Evolutionary conservation across 2,797 vertebrate genomes (phyloP).

Genomic region (Synaphobranchus kaupii): DNA sequence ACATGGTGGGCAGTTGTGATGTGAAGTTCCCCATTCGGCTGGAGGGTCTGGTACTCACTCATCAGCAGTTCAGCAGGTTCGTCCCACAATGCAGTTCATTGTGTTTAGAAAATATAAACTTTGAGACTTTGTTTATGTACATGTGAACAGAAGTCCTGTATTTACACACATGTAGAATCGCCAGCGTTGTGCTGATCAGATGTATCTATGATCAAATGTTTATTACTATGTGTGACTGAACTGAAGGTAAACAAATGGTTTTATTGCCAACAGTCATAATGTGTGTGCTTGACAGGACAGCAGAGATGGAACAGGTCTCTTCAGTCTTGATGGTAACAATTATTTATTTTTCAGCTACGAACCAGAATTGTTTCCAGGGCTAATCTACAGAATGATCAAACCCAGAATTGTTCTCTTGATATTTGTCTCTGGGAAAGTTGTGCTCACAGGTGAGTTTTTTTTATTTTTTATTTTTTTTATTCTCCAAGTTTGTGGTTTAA

Average conservation of each 20-base stretch:
- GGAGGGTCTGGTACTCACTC: slow-evolving; percentile 95
- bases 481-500: neutral
- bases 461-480: neutral
- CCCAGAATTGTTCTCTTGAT: slow-evolving; percentile 98
- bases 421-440: slow-evolving; percentile 99
- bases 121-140: neutral
- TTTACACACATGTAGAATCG: neutral
- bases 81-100: neutral
- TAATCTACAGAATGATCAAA: slow-evolving; percentile 99
- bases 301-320: neutral
- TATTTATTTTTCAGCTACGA: slow-evolving; percentile 83
- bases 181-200: neutral
- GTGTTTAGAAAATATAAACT: neutral
- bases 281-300: neutral
- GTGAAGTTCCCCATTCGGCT: slow-evolving; percentile 98
- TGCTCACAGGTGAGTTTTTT: slow-evolving; percentile 92
- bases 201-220: neutral
- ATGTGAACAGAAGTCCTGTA: neutral
- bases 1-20: slow-evolving; percentile 99
- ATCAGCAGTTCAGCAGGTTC: slow-evolving; percentile 99
- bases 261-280: neutral
- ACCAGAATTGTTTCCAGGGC: slow-evolving; percentile 95
- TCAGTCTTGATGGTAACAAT: neutral
- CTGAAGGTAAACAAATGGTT: neutral
- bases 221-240: neutral